Conservation (phyloP, 2,888 invertebrate genomes). For the Melanchra persicariae region DNA sequence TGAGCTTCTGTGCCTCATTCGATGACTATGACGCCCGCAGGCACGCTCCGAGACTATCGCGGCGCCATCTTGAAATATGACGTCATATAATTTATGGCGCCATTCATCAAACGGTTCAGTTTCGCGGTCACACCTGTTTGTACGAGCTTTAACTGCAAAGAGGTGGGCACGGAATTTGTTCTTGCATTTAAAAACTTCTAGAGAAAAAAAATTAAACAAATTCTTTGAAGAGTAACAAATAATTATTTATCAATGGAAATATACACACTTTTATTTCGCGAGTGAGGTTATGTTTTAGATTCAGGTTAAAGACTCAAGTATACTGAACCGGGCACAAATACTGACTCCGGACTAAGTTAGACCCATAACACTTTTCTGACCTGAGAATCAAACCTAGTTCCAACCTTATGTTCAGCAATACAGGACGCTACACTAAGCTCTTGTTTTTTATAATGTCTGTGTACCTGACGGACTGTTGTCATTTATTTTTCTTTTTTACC, state of each 20-base stretch:
- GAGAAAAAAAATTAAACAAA: background rate
- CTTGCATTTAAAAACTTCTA: conserved; percentile 2
- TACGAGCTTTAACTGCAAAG: conserved; percentile 28
- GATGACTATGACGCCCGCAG: conserved; percentile 4
- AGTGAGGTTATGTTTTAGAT: too few relatives aligned
- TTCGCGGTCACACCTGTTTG: conserved; percentile 57
- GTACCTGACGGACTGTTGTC: too few relatives aligned
- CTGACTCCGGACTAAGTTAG: background rate
- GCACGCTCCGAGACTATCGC: conserved; percentile 41
- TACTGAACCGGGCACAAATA: background rate
- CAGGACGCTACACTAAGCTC: too few relatives aligned
- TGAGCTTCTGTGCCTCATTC: conserved; percentile 32
- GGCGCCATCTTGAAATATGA: conserved; percentile 68
- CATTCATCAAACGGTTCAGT: conserved; percentile 62
- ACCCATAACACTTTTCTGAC: too few relatives aligned
- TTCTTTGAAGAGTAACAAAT: background rate
- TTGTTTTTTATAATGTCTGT: too few relatives aligned
- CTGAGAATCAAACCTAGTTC: too few relatives aligned
- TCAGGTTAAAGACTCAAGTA: too few relatives aligned
- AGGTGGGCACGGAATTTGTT: conserved; percentile 18
- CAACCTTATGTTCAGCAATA: too few relatives aligned
- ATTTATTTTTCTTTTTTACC: too few relatives aligned
- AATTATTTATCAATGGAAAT: background rate
- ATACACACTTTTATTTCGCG: too few relatives aligned
- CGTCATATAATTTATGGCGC: conserved; percentile 68